Base-by-base conservation (phyloP, 2,797 vertebrate genomes). In the Lacerta viridis region DNA sequence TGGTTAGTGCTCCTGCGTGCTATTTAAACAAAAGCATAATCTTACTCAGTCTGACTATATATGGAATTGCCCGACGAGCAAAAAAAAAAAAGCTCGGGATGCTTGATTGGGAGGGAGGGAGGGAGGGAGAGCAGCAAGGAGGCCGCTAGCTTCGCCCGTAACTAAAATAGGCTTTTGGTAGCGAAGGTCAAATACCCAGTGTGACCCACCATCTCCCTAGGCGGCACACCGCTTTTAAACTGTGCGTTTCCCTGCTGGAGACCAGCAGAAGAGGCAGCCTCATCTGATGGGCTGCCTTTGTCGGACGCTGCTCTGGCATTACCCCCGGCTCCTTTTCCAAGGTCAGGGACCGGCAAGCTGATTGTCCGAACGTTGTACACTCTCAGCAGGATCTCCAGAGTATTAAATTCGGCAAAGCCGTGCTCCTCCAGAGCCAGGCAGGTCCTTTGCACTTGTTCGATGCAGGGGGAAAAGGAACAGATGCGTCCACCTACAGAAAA, bases 101-200 rank as follows among this genome's bases (percentile, higher is more conserved):
- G 82, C 91, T 93, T 18, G 15, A 36, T 23, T 5, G 64, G 68
- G 36, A 92, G 5, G 85, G 92, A 91, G 85, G 89, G 88, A 3
- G 46, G 68, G 36, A 92, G 5, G 85, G 92, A 91, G 83, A 87
- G 88, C 80, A 84, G 90, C 7, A 17, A 69, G 46, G 68, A 50
- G 27, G 27, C 61, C 8, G 7, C 71, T 39, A 15, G 18, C 72
- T 41, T 27, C 5, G 2, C 0, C 3, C 18, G 2, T 59, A 77
- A 41, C 92, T 97, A 99, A 90, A 96, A 96, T 11, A 98, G 97
- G 43, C 97, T 98, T 96, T 99, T 99, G 91, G 98, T 98, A 86
- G 99, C 99, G 18, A 99, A 99, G 86, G 98, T 99, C 90, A 99
- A 97, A 96, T 99, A 99, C 2, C 99, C 99, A 0, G 99, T 99